A percentile compares a stretch with the other conserved stretches of the same genome.
These are phyloP conservation scores for Tragopan temminckii DNA, from an alignment of 2,797 vertebrate species.

Conservation along the genomic window DNA sequence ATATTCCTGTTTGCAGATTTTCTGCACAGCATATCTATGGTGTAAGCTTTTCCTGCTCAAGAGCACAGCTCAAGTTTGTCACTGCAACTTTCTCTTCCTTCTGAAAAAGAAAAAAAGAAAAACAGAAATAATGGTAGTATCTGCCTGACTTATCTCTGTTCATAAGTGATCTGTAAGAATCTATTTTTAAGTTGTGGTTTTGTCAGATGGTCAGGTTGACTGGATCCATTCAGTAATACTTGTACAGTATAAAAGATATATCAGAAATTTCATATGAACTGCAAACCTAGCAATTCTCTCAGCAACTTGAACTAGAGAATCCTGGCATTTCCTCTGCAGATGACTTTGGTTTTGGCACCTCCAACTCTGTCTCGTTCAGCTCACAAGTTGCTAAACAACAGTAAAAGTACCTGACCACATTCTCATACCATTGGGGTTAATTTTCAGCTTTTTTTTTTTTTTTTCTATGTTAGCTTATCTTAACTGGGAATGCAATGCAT, in stretches of 20 bases:
- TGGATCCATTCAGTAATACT: conserved; percentile 11
- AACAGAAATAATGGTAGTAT: neutral
- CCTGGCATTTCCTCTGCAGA: conserved; percentile 38
- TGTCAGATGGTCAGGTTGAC: neutral
- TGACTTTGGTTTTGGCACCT: conserved; percentile 53
- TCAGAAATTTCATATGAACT: neutral
- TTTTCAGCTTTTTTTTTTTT: neutral
- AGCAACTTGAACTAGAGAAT: neutral
- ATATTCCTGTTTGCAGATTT: neutral
- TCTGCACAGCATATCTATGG: conserved; percentile 11
- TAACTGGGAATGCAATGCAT: neutral
- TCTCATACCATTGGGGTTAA: neutral
- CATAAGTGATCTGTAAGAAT: neutral
- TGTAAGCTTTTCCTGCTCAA: neutral
- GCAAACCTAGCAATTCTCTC: conserved; percentile 16
- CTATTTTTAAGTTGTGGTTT: conserved; percentile 37
- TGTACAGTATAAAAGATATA: neutral
- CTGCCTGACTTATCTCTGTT: neutral
- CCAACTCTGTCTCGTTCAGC: conserved; percentile 6
- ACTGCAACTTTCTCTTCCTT: neutral
- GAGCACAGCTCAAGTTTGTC: neutral
- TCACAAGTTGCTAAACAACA: conserved; percentile 52
- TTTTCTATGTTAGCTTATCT: neutral
- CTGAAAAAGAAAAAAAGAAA: neutral
- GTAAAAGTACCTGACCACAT: conserved; percentile 21